Conservation (phyloP, 1,140 invertebrate species). For the Leptinotarsa undecemlineata region DNA sequence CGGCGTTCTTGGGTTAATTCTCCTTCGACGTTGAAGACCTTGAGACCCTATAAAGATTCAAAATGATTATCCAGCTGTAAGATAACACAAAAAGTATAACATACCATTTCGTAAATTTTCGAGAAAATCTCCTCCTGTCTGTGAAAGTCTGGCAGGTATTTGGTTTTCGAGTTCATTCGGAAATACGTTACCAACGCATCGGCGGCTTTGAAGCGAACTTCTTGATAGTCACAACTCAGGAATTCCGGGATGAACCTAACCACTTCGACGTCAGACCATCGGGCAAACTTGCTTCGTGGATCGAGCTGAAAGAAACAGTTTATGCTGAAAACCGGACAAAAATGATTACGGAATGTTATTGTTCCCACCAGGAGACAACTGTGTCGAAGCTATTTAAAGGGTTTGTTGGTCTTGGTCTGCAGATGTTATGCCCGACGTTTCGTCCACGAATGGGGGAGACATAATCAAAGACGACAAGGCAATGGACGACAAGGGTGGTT, state of each 20-base stretch:
- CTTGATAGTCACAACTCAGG: slow-evolving; percentile 50
- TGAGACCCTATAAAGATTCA: slow-evolving; percentile 36
- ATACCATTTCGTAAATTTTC: slow-evolving; percentile 37
- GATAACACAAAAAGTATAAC: background rate
- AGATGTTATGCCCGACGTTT: too few species aligned
- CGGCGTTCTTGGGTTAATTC: slow-evolving; percentile 36
- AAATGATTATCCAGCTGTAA: too few species aligned
- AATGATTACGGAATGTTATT: too few species aligned
- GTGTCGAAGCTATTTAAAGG: too few species aligned
- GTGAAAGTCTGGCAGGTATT: slow-evolving; percentile 46
- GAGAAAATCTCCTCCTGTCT: slow-evolving; percentile 42
- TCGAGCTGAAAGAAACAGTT: slow-evolving; percentile 20
- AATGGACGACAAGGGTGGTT: too few species aligned
- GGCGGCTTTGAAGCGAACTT: slow-evolving; percentile 54
- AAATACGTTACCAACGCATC: slow-evolving; percentile 49
- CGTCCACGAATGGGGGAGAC: too few species aligned
- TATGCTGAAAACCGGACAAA: background rate
- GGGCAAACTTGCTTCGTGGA: slow-evolving; percentile 28
- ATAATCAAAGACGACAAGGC: too few species aligned
- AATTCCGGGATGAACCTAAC: slow-evolving; percentile 50
- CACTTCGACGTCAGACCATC: slow-evolving; percentile 39
- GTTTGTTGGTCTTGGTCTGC: too few species aligned
- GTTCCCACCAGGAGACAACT: too few species aligned
- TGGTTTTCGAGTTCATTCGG: slow-evolving; percentile 42
- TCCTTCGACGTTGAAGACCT: slow-evolving; percentile 41